A percentile compares a stretch with the other conserved stretches of the same genome.
These are phyloP conservation scores for Microctonus aethiopoides DNA, from an alignment of 2,888 invertebrate genomes.

Conservation along the genomic window DNA sequence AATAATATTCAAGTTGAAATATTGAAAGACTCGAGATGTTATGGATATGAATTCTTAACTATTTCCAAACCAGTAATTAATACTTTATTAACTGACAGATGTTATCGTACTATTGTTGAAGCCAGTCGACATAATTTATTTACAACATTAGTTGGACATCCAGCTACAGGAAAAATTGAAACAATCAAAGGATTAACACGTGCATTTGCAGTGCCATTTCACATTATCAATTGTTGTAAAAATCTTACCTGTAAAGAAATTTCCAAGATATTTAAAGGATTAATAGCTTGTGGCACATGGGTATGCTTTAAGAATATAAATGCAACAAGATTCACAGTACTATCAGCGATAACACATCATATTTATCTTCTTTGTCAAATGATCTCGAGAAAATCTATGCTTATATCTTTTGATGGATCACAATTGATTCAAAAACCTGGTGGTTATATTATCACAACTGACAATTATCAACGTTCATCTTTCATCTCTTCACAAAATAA, in stretches of 20 bases:
- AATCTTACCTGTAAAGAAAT: slow-evolving; percentile 47
- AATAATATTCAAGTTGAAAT: slow-evolving; percentile 66
- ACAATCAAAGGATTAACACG: slow-evolving; percentile 71
- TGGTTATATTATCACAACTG: slow-evolving; percentile 74
- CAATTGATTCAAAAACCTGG: slow-evolving; percentile 71
- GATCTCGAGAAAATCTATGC: slow-evolving; percentile 62
- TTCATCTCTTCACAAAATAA: slow-evolving; percentile 67
- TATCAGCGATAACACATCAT: slow-evolving; percentile 71
- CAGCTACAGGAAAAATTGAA: slow-evolving; percentile 70
- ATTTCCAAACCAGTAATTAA: slow-evolving; percentile 63
- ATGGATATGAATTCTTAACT: slow-evolving; percentile 73
- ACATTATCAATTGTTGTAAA: slow-evolving; percentile 71
- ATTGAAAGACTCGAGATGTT: slow-evolving; percentile 70
- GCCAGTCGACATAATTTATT: slow-evolving; percentile 70
- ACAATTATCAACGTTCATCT: slow-evolving; percentile 67
- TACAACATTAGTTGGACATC: slow-evolving; percentile 69
- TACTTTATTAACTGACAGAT: slow-evolving; percentile 69
- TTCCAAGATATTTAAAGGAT: slow-evolving; percentile 69
- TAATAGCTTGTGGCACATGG: slow-evolving; percentile 72
- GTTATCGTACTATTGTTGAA: slow-evolving; percentile 72
- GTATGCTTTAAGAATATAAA: slow-evolving; percentile 73
- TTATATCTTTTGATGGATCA: slow-evolving; percentile 70
- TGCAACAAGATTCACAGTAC: slow-evolving; percentile 68
- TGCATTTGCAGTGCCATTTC: slow-evolving; percentile 71
- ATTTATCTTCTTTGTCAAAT: slow-evolving; percentile 69